A percentile compares a stretch with the other conserved stretches of the same genome.
Evolutionary conservation across 2,797 vertebrate species (phyloP).

Genomic region (Melanotaenia boesemani): DNA sequence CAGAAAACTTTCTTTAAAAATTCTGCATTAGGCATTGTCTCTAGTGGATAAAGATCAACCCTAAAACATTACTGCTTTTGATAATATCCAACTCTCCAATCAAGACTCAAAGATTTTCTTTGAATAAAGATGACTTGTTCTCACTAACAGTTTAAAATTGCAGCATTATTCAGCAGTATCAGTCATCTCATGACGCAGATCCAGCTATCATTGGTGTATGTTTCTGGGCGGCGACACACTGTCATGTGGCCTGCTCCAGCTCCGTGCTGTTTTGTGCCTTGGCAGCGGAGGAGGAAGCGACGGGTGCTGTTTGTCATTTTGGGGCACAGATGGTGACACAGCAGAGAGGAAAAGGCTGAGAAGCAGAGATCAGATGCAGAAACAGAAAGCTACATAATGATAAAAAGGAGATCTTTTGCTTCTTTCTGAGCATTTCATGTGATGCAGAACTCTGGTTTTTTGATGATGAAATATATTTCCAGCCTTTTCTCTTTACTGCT

Average conservation of each 20-base stretch:
- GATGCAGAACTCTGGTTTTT: not conserved
- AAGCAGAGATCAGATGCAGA: conserved; percentile 46
- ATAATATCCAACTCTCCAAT: not conserved
- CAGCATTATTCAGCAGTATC: conserved; percentile 10
- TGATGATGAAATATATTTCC: not conserved
- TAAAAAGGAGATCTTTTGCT: conserved; percentile 4
- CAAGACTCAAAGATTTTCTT: not conserved
- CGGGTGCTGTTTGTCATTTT: conserved; percentile 52
- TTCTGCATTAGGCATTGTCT: not conserved
- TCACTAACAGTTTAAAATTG: conserved; percentile 7
- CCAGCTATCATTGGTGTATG: conserved; percentile 4
- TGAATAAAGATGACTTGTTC: not conserved
- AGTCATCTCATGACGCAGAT: conserved; percentile 38
- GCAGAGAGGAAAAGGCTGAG: conserved; percentile 36
- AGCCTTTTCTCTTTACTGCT: not conserved
- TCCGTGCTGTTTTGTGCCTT: conserved; percentile 29
- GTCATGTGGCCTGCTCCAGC: conserved; percentile 33
- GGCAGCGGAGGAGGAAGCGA: conserved; percentile 45
- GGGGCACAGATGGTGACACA: conserved; percentile 71
- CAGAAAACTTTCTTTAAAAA: no score
- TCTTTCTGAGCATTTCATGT: not conserved
- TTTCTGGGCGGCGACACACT: conserved; percentile 8
- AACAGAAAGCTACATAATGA: not conserved
- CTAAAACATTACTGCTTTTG: not conserved
- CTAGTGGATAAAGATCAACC: not conserved